Evolutionary conservation across 2,113 vertebrate genomes (phyloP).

Genomic region (Benthochromis sp.): DNA sequence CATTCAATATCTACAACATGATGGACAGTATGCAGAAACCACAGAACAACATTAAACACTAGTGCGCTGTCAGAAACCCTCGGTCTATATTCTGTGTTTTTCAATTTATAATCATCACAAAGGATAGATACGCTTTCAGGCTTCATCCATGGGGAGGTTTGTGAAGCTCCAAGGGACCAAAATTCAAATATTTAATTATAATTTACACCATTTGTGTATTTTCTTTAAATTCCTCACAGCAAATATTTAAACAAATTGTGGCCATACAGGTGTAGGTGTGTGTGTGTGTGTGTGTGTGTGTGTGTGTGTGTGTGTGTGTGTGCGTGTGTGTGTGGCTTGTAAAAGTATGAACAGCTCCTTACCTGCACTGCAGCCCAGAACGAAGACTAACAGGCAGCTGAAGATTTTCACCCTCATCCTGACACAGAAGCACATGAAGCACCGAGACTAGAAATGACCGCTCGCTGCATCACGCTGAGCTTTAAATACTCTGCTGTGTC

Average conservation of each 20-base stretch:
- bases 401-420: neutral
- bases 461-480: neutral
- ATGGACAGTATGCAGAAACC: neutral
- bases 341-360: neutral
- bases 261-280: neutral
- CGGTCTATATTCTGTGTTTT: neutral
- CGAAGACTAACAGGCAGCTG: neutral
- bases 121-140: neutral
- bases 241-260: too few relatives aligned
- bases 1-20: neutral
- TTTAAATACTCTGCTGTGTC: neutral
- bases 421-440: neutral
- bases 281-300: too few relatives aligned
- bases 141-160: neutral
- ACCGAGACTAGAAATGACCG: fast-evolving
- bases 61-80: neutral
- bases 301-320: too few relatives aligned
- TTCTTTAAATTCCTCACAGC: too few relatives aligned
- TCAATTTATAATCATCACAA: fast-evolving
- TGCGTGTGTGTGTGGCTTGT: fast-evolving
- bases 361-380: neutral
- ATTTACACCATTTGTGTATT: neutral
- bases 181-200: neutral
- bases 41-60: neutral
- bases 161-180: neutral